Conservation (phyloP, 2,113 vertebrate genomes). For the Paramormyrops kingsleyae region DNA sequence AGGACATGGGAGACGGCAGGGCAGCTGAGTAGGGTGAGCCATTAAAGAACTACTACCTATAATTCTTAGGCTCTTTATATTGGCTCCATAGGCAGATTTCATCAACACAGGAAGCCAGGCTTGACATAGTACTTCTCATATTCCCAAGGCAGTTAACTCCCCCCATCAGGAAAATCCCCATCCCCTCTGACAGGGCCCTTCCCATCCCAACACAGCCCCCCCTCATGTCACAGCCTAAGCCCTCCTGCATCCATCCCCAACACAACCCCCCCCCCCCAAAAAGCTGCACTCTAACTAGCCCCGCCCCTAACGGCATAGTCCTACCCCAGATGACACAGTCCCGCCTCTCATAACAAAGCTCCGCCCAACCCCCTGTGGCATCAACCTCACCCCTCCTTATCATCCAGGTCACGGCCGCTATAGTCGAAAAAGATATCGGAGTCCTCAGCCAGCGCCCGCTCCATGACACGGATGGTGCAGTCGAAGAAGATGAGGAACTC, state of each 20-base stretch:
- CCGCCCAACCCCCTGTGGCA: not conserved
- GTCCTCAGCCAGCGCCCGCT: constrained; percentile 89
- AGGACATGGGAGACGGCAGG: not conserved
- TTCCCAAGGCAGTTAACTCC: not conserved
- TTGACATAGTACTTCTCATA: not conserved
- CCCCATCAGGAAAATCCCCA: not conserved
- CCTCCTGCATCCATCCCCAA: not conserved
- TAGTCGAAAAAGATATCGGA: constrained; percentile 93
- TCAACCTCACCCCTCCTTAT: constrained; percentile 85
- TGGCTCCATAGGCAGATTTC: not conserved
- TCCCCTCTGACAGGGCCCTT: not conserved
- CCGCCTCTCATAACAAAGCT: not conserved
- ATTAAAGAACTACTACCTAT: not conserved
- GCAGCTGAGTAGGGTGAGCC: not conserved
- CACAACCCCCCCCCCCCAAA: not conserved
- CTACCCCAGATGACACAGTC: not conserved
- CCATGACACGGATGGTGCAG: constrained; percentile 88
- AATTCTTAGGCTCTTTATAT: not conserved
- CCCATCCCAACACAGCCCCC: not conserved
- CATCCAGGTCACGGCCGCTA: constrained; percentile 81
- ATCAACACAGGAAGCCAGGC: not conserved
- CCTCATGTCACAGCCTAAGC: not conserved
- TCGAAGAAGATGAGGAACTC: constrained; percentile 97
- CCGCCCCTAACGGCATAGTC: not conserved
- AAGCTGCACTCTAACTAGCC: not conserved